Evolutionary conservation across 2,797 vertebrate species (phyloP), one percentile per base, ranked within the genome.

Genomic region (Merluccius polli): DNA sequence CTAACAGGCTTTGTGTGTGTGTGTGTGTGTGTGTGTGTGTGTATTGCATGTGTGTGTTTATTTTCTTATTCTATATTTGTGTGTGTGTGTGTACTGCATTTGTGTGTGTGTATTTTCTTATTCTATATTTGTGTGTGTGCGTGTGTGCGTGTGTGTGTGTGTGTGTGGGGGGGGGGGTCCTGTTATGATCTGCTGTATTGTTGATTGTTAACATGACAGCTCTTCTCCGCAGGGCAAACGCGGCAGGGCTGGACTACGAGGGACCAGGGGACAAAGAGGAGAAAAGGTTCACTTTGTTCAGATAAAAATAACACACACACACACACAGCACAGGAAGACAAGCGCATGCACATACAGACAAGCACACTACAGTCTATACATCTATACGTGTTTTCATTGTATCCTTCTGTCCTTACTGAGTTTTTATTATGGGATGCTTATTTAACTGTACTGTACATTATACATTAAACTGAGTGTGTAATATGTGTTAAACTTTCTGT

Each of bases 181-280:
- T 27, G 77, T 71, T 79, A 4, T 69, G 67, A 78, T 79, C 38
- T 41, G 73, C 80, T 71, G 76, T 83, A 27, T 84, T 30, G 82
- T 77, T 84, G 88, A 82, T 84, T 29, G 81, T 76, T 82, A 89
- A 82, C 72, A 83, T 78, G 32, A 0, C 0, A 75, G 76, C 73
- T 44, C 29, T 24, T 0, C 21, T 79, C 33, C 75, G 35, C 87
- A 97, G 96, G 96, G 95, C 52, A 96, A 93, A 86, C 84, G 94
- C 73, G 96, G 96, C 27, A 97, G 93, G 81, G 90, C 90, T 0
- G 96, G 95, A 73, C 83, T 83, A 59, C 90, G 94, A 77, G 93
- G 93, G 5, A 85, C 77, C 0, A 90, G 95, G 59, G 96, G 95
- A 11, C 82, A 90, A 48, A 88, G 87, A 81, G 96, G 96, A 84